Evolutionary conservation across 2,797 vertebrate genomes (phyloP).

Genomic region (Thaleichthys pacificus): DNA sequence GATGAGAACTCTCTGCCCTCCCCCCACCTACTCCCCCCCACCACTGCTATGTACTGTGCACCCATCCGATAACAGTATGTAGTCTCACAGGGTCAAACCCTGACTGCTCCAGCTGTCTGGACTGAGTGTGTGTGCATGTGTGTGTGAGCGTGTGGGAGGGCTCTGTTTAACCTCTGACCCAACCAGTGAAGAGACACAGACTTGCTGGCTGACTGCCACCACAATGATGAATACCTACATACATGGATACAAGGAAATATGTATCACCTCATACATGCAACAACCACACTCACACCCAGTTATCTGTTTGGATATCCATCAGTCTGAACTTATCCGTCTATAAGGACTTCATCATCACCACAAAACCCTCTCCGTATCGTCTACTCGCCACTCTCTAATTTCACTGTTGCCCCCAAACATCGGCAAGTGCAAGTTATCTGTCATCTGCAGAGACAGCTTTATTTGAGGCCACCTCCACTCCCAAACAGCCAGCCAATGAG

Average conservation of each 20-base stretch:
- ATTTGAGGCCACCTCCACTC: neutral
- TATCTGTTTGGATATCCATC: neutral
- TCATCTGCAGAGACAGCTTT: neutral
- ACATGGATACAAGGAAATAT: too few species aligned
- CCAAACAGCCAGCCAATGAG: neutral
- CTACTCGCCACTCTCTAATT: neutral
- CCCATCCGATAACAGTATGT: neutral
- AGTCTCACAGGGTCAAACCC: neutral
- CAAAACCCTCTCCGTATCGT: neutral
- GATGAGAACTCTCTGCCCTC: neutral
- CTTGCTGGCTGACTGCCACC: neutral
- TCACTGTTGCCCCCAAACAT: neutral
- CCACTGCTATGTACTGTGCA: neutral
- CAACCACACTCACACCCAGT: too few species aligned
- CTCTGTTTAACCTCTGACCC: neutral
- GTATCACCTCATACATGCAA: too few species aligned
- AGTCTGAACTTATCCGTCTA: neutral
- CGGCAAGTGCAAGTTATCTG: neutral
- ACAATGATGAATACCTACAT: too few species aligned
- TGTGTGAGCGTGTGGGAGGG: neutral
- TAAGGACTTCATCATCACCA: neutral
- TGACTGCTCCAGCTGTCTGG: neutral
- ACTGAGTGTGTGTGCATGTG: neutral
- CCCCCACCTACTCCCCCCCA: too few species aligned
- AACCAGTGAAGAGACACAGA: neutral